Percentiles rank a stretch among this genome's conserved stretches.
phyloP scores from a whole-genome alignment of 2,113 vertebrate species.

The Periophthalmodon schlosseri region DNA sequence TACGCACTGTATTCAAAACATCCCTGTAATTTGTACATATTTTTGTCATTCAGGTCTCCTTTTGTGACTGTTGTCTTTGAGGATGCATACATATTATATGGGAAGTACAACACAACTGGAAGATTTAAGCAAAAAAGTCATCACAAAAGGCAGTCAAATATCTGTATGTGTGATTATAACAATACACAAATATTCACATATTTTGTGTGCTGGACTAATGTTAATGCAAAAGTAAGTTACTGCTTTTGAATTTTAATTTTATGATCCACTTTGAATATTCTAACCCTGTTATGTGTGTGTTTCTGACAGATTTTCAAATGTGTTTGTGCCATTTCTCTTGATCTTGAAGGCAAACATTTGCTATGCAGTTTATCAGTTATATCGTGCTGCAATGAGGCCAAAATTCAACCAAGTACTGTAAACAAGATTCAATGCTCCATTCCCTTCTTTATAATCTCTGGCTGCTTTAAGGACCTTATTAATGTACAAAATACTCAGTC shows the following conservation, averaged over 20 bases:
- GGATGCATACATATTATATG: neutral
- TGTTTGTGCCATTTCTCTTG: neutral
- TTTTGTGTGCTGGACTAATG: neutral
- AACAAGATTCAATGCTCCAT: neutral
- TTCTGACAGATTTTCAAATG: slow-evolving; percentile 11
- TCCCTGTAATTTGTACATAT: neutral
- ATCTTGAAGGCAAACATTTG: neutral
- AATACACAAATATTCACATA: neutral
- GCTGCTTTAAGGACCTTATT: neutral
- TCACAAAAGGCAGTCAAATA: neutral
- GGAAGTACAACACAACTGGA: neutral
- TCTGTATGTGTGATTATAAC: slow-evolving; percentile 6
- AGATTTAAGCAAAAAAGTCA: neutral
- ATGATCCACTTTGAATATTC: neutral
- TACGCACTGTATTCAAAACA: neutral
- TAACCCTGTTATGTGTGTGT: neutral
- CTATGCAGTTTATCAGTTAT: neutral
- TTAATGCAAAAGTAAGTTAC: slow-evolving; percentile 33
- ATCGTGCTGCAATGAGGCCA: neutral
- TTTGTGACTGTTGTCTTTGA: neutral
- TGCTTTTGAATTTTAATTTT: neutral
- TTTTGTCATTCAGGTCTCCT: slow-evolving; percentile 19
- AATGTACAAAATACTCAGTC: neutral
- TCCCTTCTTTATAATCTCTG: neutral
- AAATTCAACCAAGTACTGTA: neutral